Evolutionary conservation across 1,140 invertebrate genomes (phyloP).

Genomic region (Scaptomyza hsui): DNA sequence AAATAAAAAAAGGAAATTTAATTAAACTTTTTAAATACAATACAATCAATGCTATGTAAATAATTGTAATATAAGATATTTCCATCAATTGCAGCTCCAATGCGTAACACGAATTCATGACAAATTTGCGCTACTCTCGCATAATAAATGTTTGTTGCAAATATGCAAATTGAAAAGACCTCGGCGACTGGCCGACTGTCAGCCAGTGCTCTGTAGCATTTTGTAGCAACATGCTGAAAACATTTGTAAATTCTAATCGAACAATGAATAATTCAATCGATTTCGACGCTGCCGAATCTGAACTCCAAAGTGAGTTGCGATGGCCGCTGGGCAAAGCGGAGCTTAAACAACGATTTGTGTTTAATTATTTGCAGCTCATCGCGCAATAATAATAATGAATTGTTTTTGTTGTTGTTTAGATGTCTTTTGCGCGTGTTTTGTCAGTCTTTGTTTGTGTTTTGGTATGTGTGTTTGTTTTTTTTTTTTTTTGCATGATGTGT

Average conservation of each 20-base stretch:
- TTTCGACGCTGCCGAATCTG: not conserved
- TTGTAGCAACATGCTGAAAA: slow-evolving; percentile 44
- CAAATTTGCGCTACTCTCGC: slow-evolving; percentile 29
- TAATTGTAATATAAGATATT: no score
- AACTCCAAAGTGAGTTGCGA: slow-evolving; percentile 1
- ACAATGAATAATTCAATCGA: slow-evolving; percentile 43
- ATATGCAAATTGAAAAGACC: slow-evolving; percentile 45
- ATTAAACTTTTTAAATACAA: not conserved
- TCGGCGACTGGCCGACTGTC: slow-evolving; percentile 15
- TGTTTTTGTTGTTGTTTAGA: slow-evolving; percentile 37
- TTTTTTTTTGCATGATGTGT: slow-evolving; percentile 40
- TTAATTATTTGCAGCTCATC: slow-evolving; percentile 67
- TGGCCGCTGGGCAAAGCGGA: slow-evolving; percentile 36
- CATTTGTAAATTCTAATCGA: slow-evolving; percentile 51
- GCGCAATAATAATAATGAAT: slow-evolving; percentile 66
- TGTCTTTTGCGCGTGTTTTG: slow-evolving; percentile 47
- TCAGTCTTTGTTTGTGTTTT: slow-evolving; percentile 40
- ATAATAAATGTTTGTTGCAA: slow-evolving; percentile 31
- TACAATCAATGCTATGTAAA: no score
- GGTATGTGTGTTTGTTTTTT: slow-evolving; percentile 2
- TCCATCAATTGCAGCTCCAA: not conserved
- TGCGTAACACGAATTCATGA: slow-evolving; percentile 30
- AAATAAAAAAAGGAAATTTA: no score
- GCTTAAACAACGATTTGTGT: slow-evolving; percentile 60
- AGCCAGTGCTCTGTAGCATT: slow-evolving; percentile 30